These are phyloP conservation scores for Cebidichthys violaceus DNA, from an alignment of 2,113 vertebrate species.

Conservation along the genomic window DNA sequence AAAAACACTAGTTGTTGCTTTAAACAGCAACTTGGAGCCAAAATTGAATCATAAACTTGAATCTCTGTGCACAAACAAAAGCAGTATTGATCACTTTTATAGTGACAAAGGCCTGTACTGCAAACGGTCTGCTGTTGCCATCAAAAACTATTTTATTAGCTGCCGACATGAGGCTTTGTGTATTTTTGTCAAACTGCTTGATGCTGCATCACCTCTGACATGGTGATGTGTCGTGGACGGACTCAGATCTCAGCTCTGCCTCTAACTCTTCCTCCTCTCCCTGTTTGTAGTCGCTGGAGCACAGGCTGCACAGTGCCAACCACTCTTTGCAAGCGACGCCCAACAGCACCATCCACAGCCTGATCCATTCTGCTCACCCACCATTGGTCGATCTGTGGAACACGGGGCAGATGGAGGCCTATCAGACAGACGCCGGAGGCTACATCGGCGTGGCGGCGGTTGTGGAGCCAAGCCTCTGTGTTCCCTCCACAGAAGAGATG, in stretches of 20 bases:
- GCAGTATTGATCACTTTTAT: background rate
- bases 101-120: background rate
- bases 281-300: conserved; percentile 78
- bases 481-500: conserved; percentile 81
- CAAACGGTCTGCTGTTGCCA: background rate
- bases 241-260: background rate
- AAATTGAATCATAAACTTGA: background rate
- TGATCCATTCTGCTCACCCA: conserved; percentile 84
- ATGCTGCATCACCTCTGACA: background rate
- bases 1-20: background rate
- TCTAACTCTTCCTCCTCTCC: background rate
- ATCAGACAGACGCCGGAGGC: conserved; percentile 83
- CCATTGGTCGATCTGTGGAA: conserved; percentile 92
- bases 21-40: background rate
- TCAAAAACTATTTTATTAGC: background rate
- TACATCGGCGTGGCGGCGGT: conserved; percentile 84
- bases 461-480: conserved; percentile 83
- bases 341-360: conserved; percentile 87
- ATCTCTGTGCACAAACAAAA: background rate
- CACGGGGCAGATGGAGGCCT: conserved; percentile 84
- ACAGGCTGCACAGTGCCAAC: conserved; percentile 82
- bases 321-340: conserved; percentile 86
- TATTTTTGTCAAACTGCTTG: background rate
- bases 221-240: background rate
- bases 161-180: background rate